These are phyloP conservation scores for Coecobrya sp. DNA, from an alignment of 2,888 invertebrate genomes.

Conservation along the genomic window DNA sequence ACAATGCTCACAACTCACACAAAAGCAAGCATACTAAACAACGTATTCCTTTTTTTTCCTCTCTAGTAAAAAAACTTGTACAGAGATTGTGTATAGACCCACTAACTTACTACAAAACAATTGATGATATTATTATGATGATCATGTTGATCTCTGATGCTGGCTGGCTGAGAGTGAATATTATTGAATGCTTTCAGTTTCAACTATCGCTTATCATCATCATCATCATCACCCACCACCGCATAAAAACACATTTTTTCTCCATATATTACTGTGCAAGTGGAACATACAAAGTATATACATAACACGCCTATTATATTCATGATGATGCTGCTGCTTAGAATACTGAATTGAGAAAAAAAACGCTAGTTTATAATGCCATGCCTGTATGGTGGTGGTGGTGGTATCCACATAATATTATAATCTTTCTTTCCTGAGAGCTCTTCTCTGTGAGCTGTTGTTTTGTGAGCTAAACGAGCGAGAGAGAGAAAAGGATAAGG, in stretches of 20 bases:
- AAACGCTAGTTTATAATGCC: no score
- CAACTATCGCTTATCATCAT: background rate
- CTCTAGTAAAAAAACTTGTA: background rate
- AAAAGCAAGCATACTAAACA: background rate
- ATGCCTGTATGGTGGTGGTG: no score
- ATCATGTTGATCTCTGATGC: constrained; percentile 31
- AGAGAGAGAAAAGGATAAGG: constrained; percentile 40
- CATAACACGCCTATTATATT: no score
- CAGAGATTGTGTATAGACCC: constrained; percentile 1
- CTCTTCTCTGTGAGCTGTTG: background rate
- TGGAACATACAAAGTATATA: constrained; percentile 11
- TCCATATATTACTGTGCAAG: constrained; percentile 9
- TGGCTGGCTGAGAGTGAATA: constrained; percentile 26
- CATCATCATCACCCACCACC: background rate
- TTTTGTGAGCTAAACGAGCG: constrained; percentile 2
- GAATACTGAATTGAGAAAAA: no score
- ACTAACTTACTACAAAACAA: constrained; percentile 57
- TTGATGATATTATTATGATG: constrained; percentile 18
- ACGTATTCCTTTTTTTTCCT: constrained; percentile 32
- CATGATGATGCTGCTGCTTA: no score
- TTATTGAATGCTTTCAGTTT: constrained; percentile 55
- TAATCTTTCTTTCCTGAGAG: background rate
- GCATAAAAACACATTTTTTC: constrained; percentile 13
- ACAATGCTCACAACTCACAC: background rate
- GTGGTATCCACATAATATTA: no score